Base-by-base conservation (phyloP, 2,888 invertebrate genomes). In the Pachycephus smyrnensis region DNA sequence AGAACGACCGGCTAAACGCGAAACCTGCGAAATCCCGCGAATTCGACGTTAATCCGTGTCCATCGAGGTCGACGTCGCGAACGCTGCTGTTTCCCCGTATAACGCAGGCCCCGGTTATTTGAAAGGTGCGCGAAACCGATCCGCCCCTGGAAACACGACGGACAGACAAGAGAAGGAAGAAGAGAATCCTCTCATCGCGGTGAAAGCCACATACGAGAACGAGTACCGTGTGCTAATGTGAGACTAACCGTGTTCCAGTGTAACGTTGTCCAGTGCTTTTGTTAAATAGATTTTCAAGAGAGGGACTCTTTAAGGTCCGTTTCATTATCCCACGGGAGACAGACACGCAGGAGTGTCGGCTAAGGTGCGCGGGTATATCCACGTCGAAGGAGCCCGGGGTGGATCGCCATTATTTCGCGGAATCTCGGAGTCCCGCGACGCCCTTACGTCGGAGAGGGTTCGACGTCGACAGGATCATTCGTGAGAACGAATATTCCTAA, bases 1-100 rank as follows among this genome's bases (percentile, higher is more conserved):
- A 80, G 79, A 78, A 78, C 78, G 80, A 79, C 77, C 80, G 79
- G 80, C 68, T 76, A 75, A 68, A 77, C 81, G 82, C 75, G 80
- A 79, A 74, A 73, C 79, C 69, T 55, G 74, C 78, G 77, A 76
- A 40, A 74, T 71, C 55, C 55, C 55, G 73, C 36, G 73, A 75
- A 71, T 55, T 73, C 69, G 75, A 68, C 33, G 76, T 75, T 69
- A 73, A 73, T 74, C 73, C 69, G 35, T 33, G 73, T 73, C 55
- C 77, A 55, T 31, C 79, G 79, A 69, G 32, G 55, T 23, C 55
- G 55, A 55, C 55, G 55, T 55, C 55, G 23, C 55, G 55, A 55
- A 55, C 23, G 55, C 55, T 55, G 55, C 55, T 55, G 23, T 55
- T 55, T 55, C 55, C 55, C 55, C 55, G 55, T 55, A 55, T 9